Evolutionary conservation across 2,113 vertebrate species (phyloP).

Genomic region (Planiliza haematocheilus): DNA sequence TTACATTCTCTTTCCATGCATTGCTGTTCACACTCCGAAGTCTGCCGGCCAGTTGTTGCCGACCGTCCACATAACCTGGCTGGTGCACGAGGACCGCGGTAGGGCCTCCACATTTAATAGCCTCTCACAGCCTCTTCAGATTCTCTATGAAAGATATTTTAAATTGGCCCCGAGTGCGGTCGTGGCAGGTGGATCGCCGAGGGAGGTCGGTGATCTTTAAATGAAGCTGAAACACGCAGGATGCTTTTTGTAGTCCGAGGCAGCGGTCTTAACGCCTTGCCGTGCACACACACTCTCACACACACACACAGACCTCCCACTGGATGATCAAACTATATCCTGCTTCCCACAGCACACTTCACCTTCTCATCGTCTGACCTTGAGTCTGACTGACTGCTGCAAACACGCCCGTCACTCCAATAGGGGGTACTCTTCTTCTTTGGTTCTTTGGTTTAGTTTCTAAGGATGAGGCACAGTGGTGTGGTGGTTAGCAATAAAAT

Average conservation of each 20-base stretch:
- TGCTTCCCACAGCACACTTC: slow-evolving; percentile 10
- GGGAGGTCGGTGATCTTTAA: neutral
- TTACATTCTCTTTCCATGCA: slow-evolving; percentile 26
- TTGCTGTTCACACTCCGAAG: slow-evolving; percentile 15
- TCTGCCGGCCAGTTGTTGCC: slow-evolving; percentile 41
- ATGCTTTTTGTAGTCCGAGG: neutral
- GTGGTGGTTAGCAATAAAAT: too few species aligned
- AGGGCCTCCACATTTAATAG: neutral
- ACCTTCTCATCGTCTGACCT: slow-evolving; percentile 27
- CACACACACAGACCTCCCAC: slow-evolving; percentile 10
- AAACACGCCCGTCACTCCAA: slow-evolving; percentile 34
- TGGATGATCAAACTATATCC: neutral
- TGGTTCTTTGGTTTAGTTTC: neutral
- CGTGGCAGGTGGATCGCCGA: neutral
- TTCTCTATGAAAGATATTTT: neutral
- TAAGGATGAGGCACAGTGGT: slow-evolving; percentile 2
- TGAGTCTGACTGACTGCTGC: slow-evolving; percentile 28
- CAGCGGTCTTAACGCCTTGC: neutral
- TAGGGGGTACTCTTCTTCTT: neutral
- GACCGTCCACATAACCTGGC: neutral
- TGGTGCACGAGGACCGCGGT: neutral
- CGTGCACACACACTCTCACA: slow-evolving; percentile 19
- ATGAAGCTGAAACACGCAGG: slow-evolving; percentile 19
- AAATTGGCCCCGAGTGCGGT: neutral
- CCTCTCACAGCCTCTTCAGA: neutral